Evolutionary conservation across 30 jellyfish, hydroid and myxozoan genomes (phyloP).

Genomic region (Aurelia aurita): DNA sequence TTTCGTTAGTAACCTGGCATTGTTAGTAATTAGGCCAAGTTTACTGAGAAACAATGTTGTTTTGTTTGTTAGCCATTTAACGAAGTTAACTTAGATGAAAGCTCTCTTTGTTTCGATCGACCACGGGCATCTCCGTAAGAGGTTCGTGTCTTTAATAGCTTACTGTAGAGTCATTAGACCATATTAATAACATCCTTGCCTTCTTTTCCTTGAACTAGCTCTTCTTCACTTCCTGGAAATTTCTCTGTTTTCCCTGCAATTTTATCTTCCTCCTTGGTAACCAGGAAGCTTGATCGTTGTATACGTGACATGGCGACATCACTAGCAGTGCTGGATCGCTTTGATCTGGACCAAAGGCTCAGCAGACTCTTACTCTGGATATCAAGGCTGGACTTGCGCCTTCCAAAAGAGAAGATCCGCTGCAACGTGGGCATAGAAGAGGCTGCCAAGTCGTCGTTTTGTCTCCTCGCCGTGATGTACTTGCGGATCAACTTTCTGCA

Average conservation of each 20-base stretch:
- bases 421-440: background rate
- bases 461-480: slow-evolving; percentile 9
- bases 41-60: no score
- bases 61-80: no score
- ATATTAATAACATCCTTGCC: no score
- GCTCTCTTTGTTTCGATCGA: no score
- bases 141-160: no score
- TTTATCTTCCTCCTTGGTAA: slow-evolving; percentile 21
- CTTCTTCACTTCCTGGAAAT: no score
- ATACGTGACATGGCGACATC: slow-evolving; percentile 30
- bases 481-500: slow-evolving; percentile 55
- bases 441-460: background rate
- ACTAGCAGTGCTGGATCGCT: slow-evolving; percentile 52
- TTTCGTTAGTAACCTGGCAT: no score
- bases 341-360: slow-evolving; percentile 63
- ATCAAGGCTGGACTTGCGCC: slow-evolving; percentile 54
- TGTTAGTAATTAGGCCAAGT: no score
- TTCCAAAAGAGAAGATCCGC: slow-evolving; percentile 19
- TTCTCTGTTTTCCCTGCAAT: background rate
- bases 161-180: no score
- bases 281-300: slow-evolving; percentile 30
- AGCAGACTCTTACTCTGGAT: slow-evolving; percentile 66
- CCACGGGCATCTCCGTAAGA: no score
- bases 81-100: no score
- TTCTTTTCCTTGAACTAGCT: no score